Evolutionary conservation across 2,113 vertebrate genomes (phyloP), one percentile per base, ranked within the genome.

Genomic region (Lepus europaeus): DNA sequence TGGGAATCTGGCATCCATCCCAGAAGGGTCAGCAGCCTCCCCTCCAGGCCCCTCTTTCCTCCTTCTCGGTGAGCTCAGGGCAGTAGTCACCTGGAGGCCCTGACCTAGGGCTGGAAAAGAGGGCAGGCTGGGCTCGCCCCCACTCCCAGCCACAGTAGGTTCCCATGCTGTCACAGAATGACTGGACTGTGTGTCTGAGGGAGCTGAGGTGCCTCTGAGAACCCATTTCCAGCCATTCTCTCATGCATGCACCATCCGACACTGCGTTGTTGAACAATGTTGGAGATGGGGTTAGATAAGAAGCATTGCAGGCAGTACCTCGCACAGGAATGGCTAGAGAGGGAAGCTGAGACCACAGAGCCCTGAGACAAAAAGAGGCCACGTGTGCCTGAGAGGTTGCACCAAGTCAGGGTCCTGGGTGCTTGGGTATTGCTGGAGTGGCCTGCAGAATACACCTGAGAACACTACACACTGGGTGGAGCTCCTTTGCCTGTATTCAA

Each of bases 211-310:
- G 56, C 16, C n/a, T 51, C 29, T 29, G 27, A 12, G 39, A 83
- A 51, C 22, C 23, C 4, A 0, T n/a, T 36, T 11, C 13, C 12
- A 27, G 4, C 19, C 10, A 0, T 1, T 17, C n/a, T 8, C 3
- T 31, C 33, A 27, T 63, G 59, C 4, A 0, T 3, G 19, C 12
- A 66, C 19, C 7, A 13, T 25, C 23, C 17, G 6, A 36, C 10
- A 20, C 22, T 20, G 27, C 19, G 14, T 49, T 22, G 5, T 27
- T 14, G 23, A 16, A 61, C 14, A 2, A 12, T 29, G n/a, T 3
- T 33, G 7, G 6, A 3, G 1, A 49, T 4, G 7, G n/a, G 27
- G 10, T n/a, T 45, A 22, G 31, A 2, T 7, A n/a, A 33, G 14
- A 56, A 68, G 51, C 14, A 4, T 0, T 0, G 4, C 1, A 31